Base-by-base conservation (phyloP, 2,113 vertebrate genomes). In the Marmota monax region DNA sequence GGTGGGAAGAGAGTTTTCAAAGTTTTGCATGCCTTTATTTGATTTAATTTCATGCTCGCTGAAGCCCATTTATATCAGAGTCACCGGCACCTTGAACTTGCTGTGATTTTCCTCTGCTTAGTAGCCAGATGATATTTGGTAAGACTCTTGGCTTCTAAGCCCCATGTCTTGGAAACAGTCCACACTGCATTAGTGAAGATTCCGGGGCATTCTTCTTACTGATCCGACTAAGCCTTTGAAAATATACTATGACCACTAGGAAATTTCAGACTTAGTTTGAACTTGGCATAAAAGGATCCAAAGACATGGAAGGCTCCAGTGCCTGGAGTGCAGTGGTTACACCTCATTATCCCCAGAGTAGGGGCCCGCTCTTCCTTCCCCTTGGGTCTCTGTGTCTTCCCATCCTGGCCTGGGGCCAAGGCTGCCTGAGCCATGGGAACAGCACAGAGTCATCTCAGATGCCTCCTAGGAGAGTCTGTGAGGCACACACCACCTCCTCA, bases 21-120 rank as follows among this genome's bases (percentile, higher is more conserved):
- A 95, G 93, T 80, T 95, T 96, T 97, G 84, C 92, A 96, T 1
- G 93, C 89, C 95, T 92, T 94, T 58, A 96, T 94, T 97, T 97
- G 96, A 96, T 97, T 97, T 92, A 92, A 97, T 98, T 97, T 98
- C 94, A 96, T 92, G 96, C 90, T 98, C 82, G 94, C 92, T 82
- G 85, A 92, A 95, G 94, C 95, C 42, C 39, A 12, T 95, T 97
- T 97, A 94, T 92, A 96, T 97, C 92, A 74, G 78, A 95, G 95
- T 96, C 92, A 95, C 89, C 0, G 17, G 94, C 96, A 96, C 97
- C 95, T 97, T 97, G 97, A 96, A 96, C 94, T 97, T 86, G 70
- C 85, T 92, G 67, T 92, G 86, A 92, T 94, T 97, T 97, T 63
- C 85, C 58, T 95, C 94, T 32, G 14, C 79, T 96, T 84, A 96